Base-by-base conservation (phyloP, 2,797 vertebrate species). In the Melanotaenia nigrans region DNA sequence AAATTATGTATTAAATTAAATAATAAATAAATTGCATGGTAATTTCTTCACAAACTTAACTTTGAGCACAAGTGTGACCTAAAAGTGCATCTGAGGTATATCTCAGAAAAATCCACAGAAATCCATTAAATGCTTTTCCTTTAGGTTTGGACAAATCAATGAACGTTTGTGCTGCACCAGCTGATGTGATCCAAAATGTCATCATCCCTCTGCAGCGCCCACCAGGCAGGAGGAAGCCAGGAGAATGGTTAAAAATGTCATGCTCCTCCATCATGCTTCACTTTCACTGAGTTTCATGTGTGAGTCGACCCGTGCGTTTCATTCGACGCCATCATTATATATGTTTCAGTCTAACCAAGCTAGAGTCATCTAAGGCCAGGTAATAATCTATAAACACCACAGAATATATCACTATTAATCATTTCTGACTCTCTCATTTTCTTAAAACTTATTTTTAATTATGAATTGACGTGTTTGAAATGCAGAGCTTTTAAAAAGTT, bases 271-370 rank as follows among this genome's bases (percentile, higher is more conserved):
- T 67, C 22, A 1, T 62, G 53, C 68, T 86, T 88, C 67, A 64
- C 49, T 77, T 75, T 75, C 51, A 89, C 73, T 49, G 81, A 88
- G 75, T 60, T 87, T 55, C 80, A 85, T 88, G 84, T 51, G 85
- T 75, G 77, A 81, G 86, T 85, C 55, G 58, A 61, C 63, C 84
- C 82, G 75, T 71, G 85, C 76, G n/a, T 82, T 63, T 67, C 25
- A 35, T 28, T 3, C 79, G 28, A 58, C 56, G 32, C 28, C 30
- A 40, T 61, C 24, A 47, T 59, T 61, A 30, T 20, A 11, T 24
- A 22, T 58, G 14, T 68, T 49, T 74, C 55, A 18, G 24, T 45
- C 55, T 13, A 32, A 55, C 40, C 36, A 75, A 13, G 58, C 60
- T 63, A 71, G 65, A 65, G 67, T 0, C 35, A 36, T 11, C 6